phyloP scores from a whole-genome alignment of 2,888 invertebrate species.

The Drosophila borealis region DNA sequence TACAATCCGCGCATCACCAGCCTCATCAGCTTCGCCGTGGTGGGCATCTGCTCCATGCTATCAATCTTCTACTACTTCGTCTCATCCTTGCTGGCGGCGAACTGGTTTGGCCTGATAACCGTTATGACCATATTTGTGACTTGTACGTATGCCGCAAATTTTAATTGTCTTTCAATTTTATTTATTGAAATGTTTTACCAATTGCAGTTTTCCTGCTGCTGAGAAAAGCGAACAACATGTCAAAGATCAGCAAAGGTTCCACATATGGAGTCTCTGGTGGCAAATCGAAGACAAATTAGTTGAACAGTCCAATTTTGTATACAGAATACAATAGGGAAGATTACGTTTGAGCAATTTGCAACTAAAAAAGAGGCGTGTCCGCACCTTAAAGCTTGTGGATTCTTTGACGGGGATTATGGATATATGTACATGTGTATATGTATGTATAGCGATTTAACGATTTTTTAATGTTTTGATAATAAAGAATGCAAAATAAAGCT shows the following conservation, averaged over 20 bases:
- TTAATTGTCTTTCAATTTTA: not conserved
- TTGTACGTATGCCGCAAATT: slow-evolving; percentile 28
- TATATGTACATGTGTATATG: slow-evolving; percentile 11
- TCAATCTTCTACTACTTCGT: slow-evolving; percentile 47
- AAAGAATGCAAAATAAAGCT: slow-evolving; percentile 19
- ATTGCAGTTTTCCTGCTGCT: slow-evolving; percentile 49
- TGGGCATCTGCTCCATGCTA: slow-evolving; percentile 84
- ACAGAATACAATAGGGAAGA: not conserved
- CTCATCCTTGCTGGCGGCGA: slow-evolving; percentile 46
- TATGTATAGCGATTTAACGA: slow-evolving; percentile 6
- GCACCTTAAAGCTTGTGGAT: slow-evolving; percentile 6
- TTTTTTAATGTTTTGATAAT: slow-evolving; percentile 27
- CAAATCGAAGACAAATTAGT: slow-evolving; percentile 40
- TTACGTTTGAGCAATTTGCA: not conserved
- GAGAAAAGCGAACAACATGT: slow-evolving; percentile 45
- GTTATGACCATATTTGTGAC: slow-evolving; percentile 24
- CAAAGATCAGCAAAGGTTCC: slow-evolving; percentile 61
- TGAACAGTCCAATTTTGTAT: not conserved
- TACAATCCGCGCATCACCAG: slow-evolving; percentile 88
- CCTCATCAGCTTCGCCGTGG: slow-evolving; percentile 89
- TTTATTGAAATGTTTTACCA: not conserved
- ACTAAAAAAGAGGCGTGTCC: not conserved
- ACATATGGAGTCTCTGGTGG: slow-evolving; percentile 37
- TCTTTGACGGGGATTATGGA: slow-evolving; percentile 4
- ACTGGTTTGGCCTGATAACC: slow-evolving; percentile 47